These are phyloP conservation scores for Psophia crepitans DNA, from an alignment of 2,113 vertebrate species.

Conservation along the genomic window DNA sequence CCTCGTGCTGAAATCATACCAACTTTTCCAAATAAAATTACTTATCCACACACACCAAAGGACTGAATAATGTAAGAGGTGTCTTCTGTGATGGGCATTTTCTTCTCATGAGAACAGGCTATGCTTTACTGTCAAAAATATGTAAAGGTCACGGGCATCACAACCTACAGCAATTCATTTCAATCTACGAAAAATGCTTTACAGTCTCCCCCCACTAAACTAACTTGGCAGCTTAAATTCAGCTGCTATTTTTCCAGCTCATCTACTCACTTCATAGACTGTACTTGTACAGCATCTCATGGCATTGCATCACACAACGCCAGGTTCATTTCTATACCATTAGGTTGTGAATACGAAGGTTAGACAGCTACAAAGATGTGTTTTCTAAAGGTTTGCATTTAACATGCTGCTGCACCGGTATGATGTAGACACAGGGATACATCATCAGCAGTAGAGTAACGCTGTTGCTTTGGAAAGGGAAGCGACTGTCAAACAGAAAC, in stretches of 20 bases:
- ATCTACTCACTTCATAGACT: background rate
- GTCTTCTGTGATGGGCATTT: conserved; percentile 10
- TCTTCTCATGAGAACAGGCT: background rate
- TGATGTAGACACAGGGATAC: background rate
- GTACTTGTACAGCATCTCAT: background rate
- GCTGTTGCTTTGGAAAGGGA: background rate
- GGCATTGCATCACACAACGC: background rate
- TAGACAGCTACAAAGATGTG: background rate
- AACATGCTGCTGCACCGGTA: background rate
- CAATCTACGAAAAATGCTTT: background rate
- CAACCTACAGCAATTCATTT: background rate
- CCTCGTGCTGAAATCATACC: background rate
- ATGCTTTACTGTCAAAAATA: conserved; percentile 4
- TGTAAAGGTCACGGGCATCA: conserved; percentile 18
- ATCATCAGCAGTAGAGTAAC: background rate
- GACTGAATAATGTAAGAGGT: conserved; percentile 5
- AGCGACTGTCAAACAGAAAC: background rate
- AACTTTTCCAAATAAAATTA: conserved; percentile 37
- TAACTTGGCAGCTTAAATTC: background rate
- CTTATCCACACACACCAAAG: background rate
- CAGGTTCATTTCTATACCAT: background rate
- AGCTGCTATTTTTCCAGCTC: background rate
- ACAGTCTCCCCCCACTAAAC: background rate
- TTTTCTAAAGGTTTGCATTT: background rate
- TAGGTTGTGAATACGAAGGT: background rate